Base-by-base conservation (phyloP, 2,113 vertebrate genomes). In the Spea bombifrons region DNA sequence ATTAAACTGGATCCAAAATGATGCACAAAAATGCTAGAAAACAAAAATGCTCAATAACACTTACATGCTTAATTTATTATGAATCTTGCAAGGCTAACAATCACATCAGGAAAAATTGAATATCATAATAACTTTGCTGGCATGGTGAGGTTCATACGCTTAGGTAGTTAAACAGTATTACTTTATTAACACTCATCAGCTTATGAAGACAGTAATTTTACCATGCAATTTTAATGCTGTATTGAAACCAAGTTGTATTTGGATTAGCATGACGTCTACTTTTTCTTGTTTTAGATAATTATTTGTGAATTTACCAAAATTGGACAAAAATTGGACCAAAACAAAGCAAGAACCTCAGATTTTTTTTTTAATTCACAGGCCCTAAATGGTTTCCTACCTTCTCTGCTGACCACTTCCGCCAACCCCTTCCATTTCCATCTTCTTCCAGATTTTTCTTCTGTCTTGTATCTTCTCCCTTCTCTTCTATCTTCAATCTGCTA, bases 91-190 rank as follows among this genome's bases (percentile, higher is more conserved):
- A 52, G 2, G 3, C 69, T 71, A 16, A 71, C 16, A 53, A 53
- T 71, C 16, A 52, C 48, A 10, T 43, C 16, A 53, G 69, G 69
- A 53, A 52, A 71, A 30, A 71, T 71, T 8, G 16, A 71, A 71
- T 53, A 71, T 53, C 53, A 53, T 71, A 53, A 16, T 71, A 71
- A 71, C 30, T 71, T 15, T 71, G 69, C n/a, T 53, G 30, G 69
- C 3, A 50, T 8, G 2, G 8, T 53, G 16, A 53, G 16, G 49
- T 53, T 71, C 49, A 71, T 71, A 50, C 49, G 52, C 69, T 50
- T 48, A 71, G 69, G 48, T 53, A 71, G 49, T 53, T 17, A 71
- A 71, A 49, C 69, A 71, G 16, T 43, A 43, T 71, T 71, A 53
- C 49, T 71, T 43, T 16, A 50, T 30, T 13, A 53, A 8, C 17